Percentiles rank a stretch among this genome's conserved stretches.
phyloP scores from a whole-genome alignment of 2,888 invertebrate genomes.

The Hemistola chrysoprasaria region DNA sequence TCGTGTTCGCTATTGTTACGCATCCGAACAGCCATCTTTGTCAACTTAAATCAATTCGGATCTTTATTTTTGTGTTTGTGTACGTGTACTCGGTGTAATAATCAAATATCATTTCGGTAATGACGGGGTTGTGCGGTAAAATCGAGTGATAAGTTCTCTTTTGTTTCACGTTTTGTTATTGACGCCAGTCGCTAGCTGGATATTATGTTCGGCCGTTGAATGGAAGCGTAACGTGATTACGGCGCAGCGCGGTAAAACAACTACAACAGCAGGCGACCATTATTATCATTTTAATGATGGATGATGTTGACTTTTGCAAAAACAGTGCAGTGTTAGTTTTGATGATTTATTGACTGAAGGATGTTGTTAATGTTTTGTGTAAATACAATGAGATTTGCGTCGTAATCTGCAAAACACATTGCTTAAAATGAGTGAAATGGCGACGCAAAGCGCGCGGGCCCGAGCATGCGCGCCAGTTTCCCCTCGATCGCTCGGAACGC shows the following conservation, averaged over 20 bases:
- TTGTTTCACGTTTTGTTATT: conserved; percentile 73
- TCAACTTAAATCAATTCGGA: conserved; percentile 76
- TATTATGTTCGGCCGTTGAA: conserved; percentile 54
- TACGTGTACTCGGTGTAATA: conserved; percentile 55
- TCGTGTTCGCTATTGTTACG: conserved; percentile 80
- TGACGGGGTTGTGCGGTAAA: conserved; percentile 58
- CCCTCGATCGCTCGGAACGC: conserved; percentile 73
- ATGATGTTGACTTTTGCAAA: conserved; percentile 75
- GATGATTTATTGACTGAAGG: conserved; percentile 73
- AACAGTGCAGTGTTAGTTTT: conserved; percentile 72
- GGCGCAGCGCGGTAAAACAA: conserved; percentile 69
- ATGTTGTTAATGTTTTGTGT: conserved; percentile 64
- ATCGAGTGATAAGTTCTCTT: conserved; percentile 74
- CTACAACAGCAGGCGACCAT: conserved; percentile 61
- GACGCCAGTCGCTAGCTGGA: conserved; percentile 51
- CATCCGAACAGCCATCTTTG: conserved; percentile 81
- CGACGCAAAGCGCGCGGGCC: conserved; percentile 81
- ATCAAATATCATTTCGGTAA: conserved; percentile 56
- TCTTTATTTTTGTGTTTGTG: conserved; percentile 41
- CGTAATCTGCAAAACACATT: conserved; percentile 79
- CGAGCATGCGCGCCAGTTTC: conserved; percentile 81
- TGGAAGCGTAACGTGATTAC: conserved; percentile 69
- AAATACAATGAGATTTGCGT: conserved; percentile 74
- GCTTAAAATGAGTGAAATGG: conserved; percentile 80
- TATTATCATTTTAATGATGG: conserved; percentile 64